Evolutionary conservation across 2,888 invertebrate genomes (phyloP), one percentile per base, ranked within the genome.

Genomic region (Coenonympha arcania): DNA sequence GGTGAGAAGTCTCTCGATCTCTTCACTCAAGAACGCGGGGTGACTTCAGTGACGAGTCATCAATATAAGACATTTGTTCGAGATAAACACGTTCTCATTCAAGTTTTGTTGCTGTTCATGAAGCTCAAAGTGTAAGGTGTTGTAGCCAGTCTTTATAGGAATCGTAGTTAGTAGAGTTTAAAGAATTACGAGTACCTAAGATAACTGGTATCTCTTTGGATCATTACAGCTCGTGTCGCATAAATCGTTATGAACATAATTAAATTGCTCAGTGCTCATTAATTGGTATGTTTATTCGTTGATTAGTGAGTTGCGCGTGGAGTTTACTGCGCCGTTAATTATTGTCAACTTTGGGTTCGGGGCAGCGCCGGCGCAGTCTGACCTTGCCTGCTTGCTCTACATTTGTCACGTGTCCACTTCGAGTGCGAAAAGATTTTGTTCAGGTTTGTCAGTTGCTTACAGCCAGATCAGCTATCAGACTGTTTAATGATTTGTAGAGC

Each of bases 281-380:
- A 45, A 41, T 49, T 36, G 16, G 28, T 26, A 45, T 52, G 33
- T 44, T 45, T 26, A 28, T 48, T 15, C 9, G 28, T 43, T 52
- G 26, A 46, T 53, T 53, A 45, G 45, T 31, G 34, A 22, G 36
- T 37, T 50, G 43, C 45, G 22, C 50, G 52, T 52, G 31, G 48
- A 42, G 45, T 45, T 54, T 33, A 49, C 48, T 54, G 44, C 41
- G 26, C 26, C 44, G 42, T 42, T 52, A 52, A 48, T 54, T 41
- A 41, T 52, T 34, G 48, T 52, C 42, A 41, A 41, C 41, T 54
- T 54, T 48, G 49, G 54, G 47, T 44, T 24, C 41, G 40, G 54
- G 59, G 54, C 61, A 53, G 59, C 58, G 56, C 60, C 54, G 65
- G 63, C 63, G 64, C 64, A 54, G 58, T 24, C 48, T 52, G 60